Percentiles rank a stretch among this genome's conserved stretches.
Evolutionary conservation across 2,888 invertebrate genomes (phyloP).

Genomic region (Agrotis exclamationis): DNA sequence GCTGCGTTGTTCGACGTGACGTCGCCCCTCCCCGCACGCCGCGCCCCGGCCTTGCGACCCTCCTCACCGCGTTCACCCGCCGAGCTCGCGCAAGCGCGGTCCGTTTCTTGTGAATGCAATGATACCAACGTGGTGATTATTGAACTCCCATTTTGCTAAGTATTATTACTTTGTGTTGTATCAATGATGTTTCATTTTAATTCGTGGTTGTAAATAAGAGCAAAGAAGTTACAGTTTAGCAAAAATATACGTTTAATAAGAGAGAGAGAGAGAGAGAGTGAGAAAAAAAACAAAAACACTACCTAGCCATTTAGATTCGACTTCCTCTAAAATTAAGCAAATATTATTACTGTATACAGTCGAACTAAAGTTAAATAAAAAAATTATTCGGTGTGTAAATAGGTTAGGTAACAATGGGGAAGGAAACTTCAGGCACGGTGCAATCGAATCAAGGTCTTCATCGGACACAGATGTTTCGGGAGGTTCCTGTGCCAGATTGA

Average conservation of each 20-base stretch:
- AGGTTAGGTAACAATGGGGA: no score
- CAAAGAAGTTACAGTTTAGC: neutral
- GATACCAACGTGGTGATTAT: conserved; percentile 77
- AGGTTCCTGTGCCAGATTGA: no score
- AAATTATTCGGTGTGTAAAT: no score
- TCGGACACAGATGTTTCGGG: no score
- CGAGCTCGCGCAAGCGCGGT: conserved; percentile 87
- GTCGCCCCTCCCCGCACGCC: conserved; percentile 83
- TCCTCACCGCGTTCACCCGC: conserved; percentile 81
- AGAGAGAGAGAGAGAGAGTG: neutral
- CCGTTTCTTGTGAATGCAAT: conserved; percentile 82
- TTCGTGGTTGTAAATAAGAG: neutral
- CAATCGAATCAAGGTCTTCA: no score
- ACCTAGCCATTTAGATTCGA: neutral
- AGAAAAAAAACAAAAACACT: no score
- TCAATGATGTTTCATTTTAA: neutral
- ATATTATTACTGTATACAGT: neutral
- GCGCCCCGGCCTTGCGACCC: conserved; percentile 88
- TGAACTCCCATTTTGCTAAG: conserved; percentile 64
- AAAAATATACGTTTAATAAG: neutral
- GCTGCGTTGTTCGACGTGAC: conserved; percentile 90
- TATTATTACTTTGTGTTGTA: conserved; percentile 28
- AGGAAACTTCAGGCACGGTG: no score
- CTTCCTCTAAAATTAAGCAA: neutral
- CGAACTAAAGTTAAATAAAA: neutral